A percentile compares a stretch with the other conserved stretches of the same genome.
Conservation (phyloP, 2,797 vertebrate genomes). For the Chelon auratus region DNA sequence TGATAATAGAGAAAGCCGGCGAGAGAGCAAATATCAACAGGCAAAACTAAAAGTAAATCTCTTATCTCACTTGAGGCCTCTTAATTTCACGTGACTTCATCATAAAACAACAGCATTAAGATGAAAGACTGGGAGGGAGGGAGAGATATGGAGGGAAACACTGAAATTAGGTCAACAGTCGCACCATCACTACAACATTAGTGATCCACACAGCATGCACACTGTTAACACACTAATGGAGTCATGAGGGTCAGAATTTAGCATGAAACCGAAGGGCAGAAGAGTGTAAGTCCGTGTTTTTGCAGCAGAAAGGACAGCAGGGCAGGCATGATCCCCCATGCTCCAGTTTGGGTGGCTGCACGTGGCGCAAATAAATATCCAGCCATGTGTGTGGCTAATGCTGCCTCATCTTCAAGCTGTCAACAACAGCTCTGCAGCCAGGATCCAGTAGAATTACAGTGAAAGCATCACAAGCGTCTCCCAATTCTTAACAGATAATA, state of each 20-base stretch:
- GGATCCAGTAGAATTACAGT: background rate
- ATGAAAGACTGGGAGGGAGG: background rate
- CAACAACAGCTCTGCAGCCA: constrained; percentile 4
- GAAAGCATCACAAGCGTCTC: background rate
- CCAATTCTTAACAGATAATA: background rate
- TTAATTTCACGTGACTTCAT: background rate
- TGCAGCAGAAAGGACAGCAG: constrained; percentile 35
- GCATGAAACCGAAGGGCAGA: background rate
- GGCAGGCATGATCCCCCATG: background rate
- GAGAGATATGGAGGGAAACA: background rate
- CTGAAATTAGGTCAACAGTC: constrained; percentile 46
- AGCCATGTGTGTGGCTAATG: constrained; percentile 33
- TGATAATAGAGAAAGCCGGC: constrained; percentile 42
- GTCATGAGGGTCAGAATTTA: background rate
- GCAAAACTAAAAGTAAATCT: background rate
- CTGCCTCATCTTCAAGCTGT: constrained; percentile 35
- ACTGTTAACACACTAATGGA: constrained; percentile 2
- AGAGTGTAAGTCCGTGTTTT: constrained; percentile 26
- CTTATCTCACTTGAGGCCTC: background rate
- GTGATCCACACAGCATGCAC: background rate
- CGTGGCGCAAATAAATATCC: constrained; percentile 40
- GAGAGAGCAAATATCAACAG: constrained; percentile 20
- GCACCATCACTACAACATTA: constrained; percentile 18
- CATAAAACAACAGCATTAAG: constrained; percentile 3
- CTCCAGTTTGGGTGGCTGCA: constrained; percentile 38